A percentile compares a stretch with the other conserved stretches of the same genome.
Evolutionary conservation across 2,888 invertebrate genomes (phyloP).

Genomic region (Tetropium fuscum): DNA sequence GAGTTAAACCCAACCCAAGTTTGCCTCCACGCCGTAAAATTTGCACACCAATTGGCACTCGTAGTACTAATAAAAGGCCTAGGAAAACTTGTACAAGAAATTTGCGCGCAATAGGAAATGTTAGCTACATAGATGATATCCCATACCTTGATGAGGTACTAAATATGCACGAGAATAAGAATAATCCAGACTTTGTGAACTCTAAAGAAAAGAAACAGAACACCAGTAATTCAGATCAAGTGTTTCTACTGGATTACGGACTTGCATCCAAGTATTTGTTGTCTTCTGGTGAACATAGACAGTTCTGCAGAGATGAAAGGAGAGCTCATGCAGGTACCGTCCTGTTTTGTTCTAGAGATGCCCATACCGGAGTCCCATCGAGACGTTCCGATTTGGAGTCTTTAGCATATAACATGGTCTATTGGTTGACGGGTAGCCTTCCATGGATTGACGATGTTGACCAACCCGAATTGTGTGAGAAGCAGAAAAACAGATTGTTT

Average conservation of each 20-base stretch:
- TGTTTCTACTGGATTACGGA: conserved; percentile 95
- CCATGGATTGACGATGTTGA: conserved; percentile 84
- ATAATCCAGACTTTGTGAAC: background rate
- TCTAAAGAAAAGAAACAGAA: conserved; percentile 6
- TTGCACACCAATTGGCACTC: conserved; percentile 22
- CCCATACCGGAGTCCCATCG: conserved; percentile 92
- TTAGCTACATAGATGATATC: conserved; percentile 51
- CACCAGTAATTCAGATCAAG: conserved; percentile 62
- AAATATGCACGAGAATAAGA: conserved; percentile 31
- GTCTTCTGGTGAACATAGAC: conserved; percentile 82
- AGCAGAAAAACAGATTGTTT: conserved; percentile 76
- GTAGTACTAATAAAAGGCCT: conserved; percentile 12
- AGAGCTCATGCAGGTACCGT: conserved; percentile 97
- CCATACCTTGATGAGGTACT: conserved; percentile 46
- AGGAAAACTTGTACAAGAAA: conserved; percentile 37
- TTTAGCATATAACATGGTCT: conserved; percentile 90
- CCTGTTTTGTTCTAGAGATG: conserved; percentile 97
- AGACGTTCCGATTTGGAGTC: conserved; percentile 94
- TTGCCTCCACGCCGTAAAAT: conserved; percentile 50
- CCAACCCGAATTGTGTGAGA: conserved; percentile 76
- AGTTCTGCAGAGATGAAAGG: conserved; percentile 87
- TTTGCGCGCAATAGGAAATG: conserved; percentile 46
- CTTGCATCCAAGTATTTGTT: conserved; percentile 87
- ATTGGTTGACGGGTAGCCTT: conserved; percentile 90
- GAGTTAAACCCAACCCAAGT: conserved; percentile 7